Evolutionary conservation across 1,140 invertebrate species (phyloP), one percentile per base, ranked within the genome.

Genomic region (Procambarus virginalis): DNA sequence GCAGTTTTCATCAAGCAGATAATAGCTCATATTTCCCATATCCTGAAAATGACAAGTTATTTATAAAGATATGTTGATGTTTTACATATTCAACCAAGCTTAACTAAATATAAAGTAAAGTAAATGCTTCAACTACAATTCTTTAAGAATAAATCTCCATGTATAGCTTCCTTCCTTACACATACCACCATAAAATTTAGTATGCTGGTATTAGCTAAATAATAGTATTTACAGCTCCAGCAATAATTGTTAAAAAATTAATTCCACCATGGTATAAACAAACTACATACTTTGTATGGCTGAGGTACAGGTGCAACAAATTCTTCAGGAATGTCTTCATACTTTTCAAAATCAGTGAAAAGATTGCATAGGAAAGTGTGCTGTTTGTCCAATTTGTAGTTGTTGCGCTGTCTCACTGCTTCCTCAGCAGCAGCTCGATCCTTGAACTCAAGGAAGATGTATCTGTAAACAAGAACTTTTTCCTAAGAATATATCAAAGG

Each of bases 291-390:
- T 94, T 96, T 97, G 94, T 98, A 99, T 0, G 97, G 96, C 92
- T 97, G 96, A 3, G 97, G 96, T 79, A 96, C 95, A 48, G 98
- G 99, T 4, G 97, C 96, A 92, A 97, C 96, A 98, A 98, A 99
- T 93, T 98, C 96, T 92, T 98, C 97, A 14, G 98, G 96, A 91
- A 99, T 98, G 91, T 97, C 96, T 92, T 97, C 96, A 95, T 97
- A 97, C 95, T 98, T 99, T 90, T 98, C 97, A 94, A 99, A 99
- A 94, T 99, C 98, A 3, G 97, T 98, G 93, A 99, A 99, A 10
- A 99, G 94, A 94, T 99, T 99, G 2, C 99, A 97, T 93, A 97
- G 95, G 94, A 99, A 99, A 14, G 97, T 99, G 93, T 99, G 98
- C 80, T 96, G 95, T 93, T 99, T 99, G 94, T 99, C 99, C 92